Evolutionary conservation across 2,888 invertebrate species (phyloP).

Genomic region (Asteroscopus sphinx): DNA sequence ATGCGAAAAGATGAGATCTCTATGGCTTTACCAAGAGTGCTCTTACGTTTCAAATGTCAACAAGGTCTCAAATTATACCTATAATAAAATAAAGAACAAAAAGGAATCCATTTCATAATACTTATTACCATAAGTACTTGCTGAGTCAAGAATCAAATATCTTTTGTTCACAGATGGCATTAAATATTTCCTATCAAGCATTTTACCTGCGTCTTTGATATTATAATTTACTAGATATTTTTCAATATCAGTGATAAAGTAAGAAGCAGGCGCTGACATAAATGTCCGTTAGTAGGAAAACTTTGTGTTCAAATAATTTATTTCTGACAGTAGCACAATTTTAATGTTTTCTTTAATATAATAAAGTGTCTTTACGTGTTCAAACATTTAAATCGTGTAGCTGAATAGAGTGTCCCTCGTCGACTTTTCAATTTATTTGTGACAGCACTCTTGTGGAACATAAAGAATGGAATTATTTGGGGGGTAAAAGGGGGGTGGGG

Average conservation of each 20-base stretch:
- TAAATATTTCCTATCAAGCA: constrained; percentile 25
- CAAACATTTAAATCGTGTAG: constrained; percentile 54
- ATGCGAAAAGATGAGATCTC: too few relatives aligned
- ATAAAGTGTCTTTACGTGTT: constrained; percentile 66
- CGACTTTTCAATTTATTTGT: constrained; percentile 72
- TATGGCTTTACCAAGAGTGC: too few relatives aligned
- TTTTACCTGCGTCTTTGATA: constrained; percentile 18
- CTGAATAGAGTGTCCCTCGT: constrained; percentile 45
- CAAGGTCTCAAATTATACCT: background rate
- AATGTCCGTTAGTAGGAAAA: constrained; percentile 21
- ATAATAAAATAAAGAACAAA: background rate
- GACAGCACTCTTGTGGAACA: constrained; percentile 65
- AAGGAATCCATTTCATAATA: constrained; percentile 7
- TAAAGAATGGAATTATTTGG: constrained; percentile 71
- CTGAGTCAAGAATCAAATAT: constrained; percentile 37
- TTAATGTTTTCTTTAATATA: constrained; percentile 41
- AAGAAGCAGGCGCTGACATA: constrained; percentile 6
- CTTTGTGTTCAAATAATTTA: constrained; percentile 22
- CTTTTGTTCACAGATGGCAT: constrained; percentile 28
- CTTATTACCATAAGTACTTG: constrained; percentile 11
- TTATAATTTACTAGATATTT: constrained; percentile 42
- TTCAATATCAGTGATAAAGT: constrained; percentile 27
- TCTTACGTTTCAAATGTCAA: too few relatives aligned
- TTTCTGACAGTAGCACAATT: constrained; percentile 21
- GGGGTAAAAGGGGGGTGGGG: constrained; percentile 52